Evolutionary conservation across 2,888 invertebrate genomes (phyloP).

Genomic region (Drosophila limbata): DNA sequence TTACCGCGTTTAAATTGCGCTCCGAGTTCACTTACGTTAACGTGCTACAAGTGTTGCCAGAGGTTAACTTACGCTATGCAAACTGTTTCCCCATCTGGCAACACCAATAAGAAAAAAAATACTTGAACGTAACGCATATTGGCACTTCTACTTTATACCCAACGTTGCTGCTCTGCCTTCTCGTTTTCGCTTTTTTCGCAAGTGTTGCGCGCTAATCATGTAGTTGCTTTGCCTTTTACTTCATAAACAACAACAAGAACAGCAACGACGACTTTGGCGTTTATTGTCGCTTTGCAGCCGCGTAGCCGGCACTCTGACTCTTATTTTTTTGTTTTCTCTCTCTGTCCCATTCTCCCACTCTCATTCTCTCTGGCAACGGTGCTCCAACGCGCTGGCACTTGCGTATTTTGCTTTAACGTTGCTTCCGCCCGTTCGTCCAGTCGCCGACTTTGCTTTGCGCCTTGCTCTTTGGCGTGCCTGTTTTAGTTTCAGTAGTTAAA

Average conservation of each 20-base stretch:
- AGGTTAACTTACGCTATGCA: not conserved
- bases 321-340: constrained; percentile 29
- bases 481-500: constrained; percentile 74
- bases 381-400: constrained; percentile 49
- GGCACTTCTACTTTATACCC: constrained; percentile 40
- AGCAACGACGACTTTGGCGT: constrained; percentile 28
- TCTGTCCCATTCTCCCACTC: constrained; percentile 32
- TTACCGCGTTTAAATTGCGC: not conserved
- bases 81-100: constrained; percentile 48
- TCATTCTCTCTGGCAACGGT: constrained; percentile 39
- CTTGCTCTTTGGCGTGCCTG: constrained; percentile 58
- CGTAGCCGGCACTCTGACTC: constrained; percentile 39
- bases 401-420: constrained; percentile 39
- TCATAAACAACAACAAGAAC: constrained; percentile 26
- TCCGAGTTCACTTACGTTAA: not conserved
- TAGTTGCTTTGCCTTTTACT: constrained; percentile 27
- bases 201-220: constrained; percentile 57
- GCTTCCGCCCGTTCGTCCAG: constrained; percentile 13
- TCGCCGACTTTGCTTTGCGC: constrained; percentile 45
- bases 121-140: constrained; percentile 23
- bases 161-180: constrained; percentile 23
- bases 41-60: constrained; percentile 13
- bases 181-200: constrained; percentile 34
- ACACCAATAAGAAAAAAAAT: constrained; percentile 12
- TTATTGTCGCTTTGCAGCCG: constrained; percentile 59